Base-by-base conservation (phyloP, 2,888 invertebrate genomes). In the Hartigia nigra region DNA sequence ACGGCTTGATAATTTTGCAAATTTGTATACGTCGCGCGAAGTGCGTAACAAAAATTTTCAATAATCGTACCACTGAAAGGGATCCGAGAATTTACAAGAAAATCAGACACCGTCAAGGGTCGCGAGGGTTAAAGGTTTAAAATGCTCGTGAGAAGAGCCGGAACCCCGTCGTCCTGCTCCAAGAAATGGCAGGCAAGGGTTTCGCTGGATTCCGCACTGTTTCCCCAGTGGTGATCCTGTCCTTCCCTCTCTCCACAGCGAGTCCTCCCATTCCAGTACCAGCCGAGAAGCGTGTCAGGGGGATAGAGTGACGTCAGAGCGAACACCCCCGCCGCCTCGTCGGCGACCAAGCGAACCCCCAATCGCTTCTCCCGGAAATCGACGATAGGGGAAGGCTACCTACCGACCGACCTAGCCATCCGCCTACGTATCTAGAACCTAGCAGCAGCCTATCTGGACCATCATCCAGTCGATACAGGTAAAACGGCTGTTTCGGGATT, bases 381-480 rank as follows among this genome's bases (percentile, higher is more conserved):
- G 75, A 34, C 72, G 31, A n/a, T 12, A 36, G 37, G 75, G 75
- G 32, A 34, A 34, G 35, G n/a, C 34, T 36, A n/a, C 35, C 36
- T 4, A 37, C 39, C 39, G 9, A 55, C 55, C 55, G 4, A 35
- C 35, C 35, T 55, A 55, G 55, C 55, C 55, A 23, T 23, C 23
- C 23, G 55, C 55, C 55, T 55, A 55, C 2, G 55, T 23, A 55
- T 55, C 55, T 23, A 23, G 55, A 55, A 55, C 55, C 55, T 9
- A 55, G 55, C 55, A 55, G 55, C 55, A 23, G 14, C 55, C 55
- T 55, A 55, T 55, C 55, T 55, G 23, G 55, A 34, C 12, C 75
- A 75, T 34, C 75, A 14, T 75, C 75, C 75, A 75, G 75, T 36
- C 75, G 75, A 75, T 75, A 75, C n/a, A 31, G 75, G 34, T 23